Percentiles rank a stretch among this genome's conserved stretches.
Conservation (phyloP, 1,140 invertebrate species). For the Microplitis demolitor region DNA sequence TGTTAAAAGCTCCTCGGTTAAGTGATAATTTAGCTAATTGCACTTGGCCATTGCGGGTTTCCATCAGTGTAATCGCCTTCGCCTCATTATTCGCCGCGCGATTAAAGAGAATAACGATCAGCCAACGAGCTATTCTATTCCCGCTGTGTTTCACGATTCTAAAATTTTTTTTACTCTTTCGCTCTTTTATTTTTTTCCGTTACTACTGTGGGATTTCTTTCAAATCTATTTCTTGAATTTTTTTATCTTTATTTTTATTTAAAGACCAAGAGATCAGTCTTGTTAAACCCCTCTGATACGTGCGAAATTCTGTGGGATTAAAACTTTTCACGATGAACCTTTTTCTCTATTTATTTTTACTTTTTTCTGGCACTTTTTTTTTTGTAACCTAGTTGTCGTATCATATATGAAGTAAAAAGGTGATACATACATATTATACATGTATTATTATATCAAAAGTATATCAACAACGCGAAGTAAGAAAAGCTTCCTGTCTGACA, state of each 20-base stretch:
- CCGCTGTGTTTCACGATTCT: neutral
- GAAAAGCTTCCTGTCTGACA: slow-evolving; percentile 2
- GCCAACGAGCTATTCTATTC: too few species aligned
- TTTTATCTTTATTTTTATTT: neutral
- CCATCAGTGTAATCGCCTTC: slow-evolving; percentile 47
- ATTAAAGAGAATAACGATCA: slow-evolving; percentile 45
- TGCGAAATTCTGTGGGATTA: slow-evolving; percentile 36
- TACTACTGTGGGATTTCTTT: too few species aligned
- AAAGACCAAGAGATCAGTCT: slow-evolving; percentile 11
- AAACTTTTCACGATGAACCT: slow-evolving; percentile 32
- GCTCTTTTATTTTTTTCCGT: neutral
- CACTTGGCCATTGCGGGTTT: slow-evolving; percentile 35
- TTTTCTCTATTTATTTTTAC: neutral
- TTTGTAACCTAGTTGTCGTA: too few species aligned
- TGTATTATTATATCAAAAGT: slow-evolving; percentile 26
- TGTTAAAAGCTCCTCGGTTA: slow-evolving; percentile 19
- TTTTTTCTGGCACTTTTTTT: neutral
- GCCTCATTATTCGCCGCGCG: slow-evolving; percentile 49
- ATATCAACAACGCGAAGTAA: neutral
- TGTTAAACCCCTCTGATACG: neutral
- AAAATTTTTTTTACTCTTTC: slow-evolving; percentile 12
- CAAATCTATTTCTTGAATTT: neutral
- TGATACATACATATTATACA: neutral
- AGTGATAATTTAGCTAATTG: slow-evolving; percentile 50
- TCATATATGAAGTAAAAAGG: too few species aligned